Conservation (phyloP, 1,140 invertebrate genomes). For the Drosophila pallidifrons region DNA sequence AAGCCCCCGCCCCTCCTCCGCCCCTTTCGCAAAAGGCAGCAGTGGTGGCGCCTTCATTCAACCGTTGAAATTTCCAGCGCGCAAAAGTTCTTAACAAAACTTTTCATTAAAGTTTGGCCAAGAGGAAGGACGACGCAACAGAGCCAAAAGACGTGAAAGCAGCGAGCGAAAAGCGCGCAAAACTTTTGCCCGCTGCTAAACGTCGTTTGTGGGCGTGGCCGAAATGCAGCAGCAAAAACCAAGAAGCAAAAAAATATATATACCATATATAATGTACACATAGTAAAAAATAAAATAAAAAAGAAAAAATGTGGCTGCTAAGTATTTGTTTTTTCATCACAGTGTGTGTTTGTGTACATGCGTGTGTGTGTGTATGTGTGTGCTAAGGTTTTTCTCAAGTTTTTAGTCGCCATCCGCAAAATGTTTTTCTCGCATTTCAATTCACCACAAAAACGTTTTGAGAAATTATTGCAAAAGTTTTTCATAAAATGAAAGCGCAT, state of each 20-base stretch:
- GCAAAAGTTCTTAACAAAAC: constrained; percentile 80
- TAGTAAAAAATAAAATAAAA: constrained; percentile 26
- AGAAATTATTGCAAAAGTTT: constrained; percentile 85
- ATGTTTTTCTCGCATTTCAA: constrained; percentile 85
- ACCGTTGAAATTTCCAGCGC: constrained; percentile 81
- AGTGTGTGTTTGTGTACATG: constrained; percentile 32
- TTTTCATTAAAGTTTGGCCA: constrained; percentile 80
- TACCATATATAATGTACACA: too few species aligned
- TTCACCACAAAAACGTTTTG: constrained; percentile 85
- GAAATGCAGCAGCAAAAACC: constrained; percentile 42
- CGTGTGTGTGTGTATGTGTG: constrained; percentile 31
- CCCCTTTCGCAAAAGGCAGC: background rate
- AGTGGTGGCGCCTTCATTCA: constrained; percentile 57
- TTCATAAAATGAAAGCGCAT: constrained; percentile 84
- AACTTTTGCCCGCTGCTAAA: constrained; percentile 76
- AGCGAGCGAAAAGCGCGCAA: constrained; percentile 54
- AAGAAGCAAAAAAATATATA: constrained; percentile 17
- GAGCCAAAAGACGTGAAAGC: constrained; percentile 49
- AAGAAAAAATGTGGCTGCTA: constrained; percentile 38
- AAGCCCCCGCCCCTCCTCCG: constrained; percentile 39
- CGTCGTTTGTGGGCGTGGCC: constrained; percentile 74
- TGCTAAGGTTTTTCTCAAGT: constrained; percentile 80
- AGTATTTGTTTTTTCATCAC: constrained; percentile 65
- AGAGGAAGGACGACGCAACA: constrained; percentile 38
- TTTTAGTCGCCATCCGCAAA: constrained; percentile 84